Base-by-base conservation (phyloP, 2,113 vertebrate genomes). In the Mola mola region DNA sequence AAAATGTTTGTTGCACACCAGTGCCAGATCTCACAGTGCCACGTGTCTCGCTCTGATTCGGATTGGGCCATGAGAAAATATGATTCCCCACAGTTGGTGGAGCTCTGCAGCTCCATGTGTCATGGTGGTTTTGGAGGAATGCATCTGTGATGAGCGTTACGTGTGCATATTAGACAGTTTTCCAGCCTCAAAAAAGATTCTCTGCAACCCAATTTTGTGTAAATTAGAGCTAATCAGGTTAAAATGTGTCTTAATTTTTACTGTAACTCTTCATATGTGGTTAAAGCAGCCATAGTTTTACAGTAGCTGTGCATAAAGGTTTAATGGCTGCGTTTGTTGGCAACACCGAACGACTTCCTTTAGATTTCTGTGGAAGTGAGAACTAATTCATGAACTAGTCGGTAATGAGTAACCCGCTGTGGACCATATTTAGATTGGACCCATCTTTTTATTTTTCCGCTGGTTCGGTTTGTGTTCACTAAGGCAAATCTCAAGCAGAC, bases 81-180 rank as follows among this genome's bases (percentile, higher is more conserved):
- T 43, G 49, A 55, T 66, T 83, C 77, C 70, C 64, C 43, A 22
- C 65, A 76, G 68, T 72, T 40, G 56, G 57, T 61, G 40, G 61
- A 69, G 66, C 66, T 44, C 56, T 44, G 71, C 36, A 37, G 66
- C 57, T 31, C 17, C 13, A 52, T 60, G 72, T 79, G 78, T 81
- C 68, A 79, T 47, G 78, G 81, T 70, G 78, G 76, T 82, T 86
- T 86, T 20, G 66, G 59, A 19, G 59, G 72, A 64, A 86, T 79
- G 82, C 78, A 83, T 79, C 74, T 79, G 63, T 59, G 64, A 78
- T 74, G 79, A 69, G 66, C 57, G 53, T 52, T 64, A 73, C 78
- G 75, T 62, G 77, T 60, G 74, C 21, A 17, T 66, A 59, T 64
- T 34, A 22, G 66, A 52, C 53, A 43, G 48, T 31, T 40, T 63